phyloP scores from a whole-genome alignment of 2,113 vertebrate species.

The Chloroceryle aenea region DNA sequence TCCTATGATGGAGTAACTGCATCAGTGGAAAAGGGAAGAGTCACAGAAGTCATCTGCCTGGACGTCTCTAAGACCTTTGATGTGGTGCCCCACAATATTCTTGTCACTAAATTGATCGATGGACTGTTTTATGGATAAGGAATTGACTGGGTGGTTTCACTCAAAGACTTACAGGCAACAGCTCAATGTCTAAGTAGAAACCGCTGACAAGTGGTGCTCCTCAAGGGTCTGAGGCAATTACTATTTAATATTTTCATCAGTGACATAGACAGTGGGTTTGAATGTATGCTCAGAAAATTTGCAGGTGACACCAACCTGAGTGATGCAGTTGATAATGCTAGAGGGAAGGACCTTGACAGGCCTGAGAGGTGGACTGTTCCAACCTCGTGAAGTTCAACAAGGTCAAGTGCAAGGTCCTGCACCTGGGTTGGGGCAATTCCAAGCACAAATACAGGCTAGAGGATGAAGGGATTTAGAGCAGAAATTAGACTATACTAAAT shows the following conservation, averaged over 20 bases:
- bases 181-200: background rate
- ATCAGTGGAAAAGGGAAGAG: background rate
- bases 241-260: background rate
- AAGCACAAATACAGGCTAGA: too few species aligned
- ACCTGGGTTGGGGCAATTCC: too few species aligned
- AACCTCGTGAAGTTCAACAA: background rate
- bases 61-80: background rate
- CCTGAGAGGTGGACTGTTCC: background rate
- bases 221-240: background rate
- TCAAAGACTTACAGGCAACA: background rate
- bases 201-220: background rate
- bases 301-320: background rate
- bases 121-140: background rate
- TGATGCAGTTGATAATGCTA: background rate
- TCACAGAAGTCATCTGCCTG: background rate
- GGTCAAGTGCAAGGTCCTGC: too few species aligned
- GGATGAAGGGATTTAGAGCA: too few species aligned
- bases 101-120: background rate
- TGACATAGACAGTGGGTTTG: background rate
- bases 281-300: background rate
- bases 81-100: too few species aligned
- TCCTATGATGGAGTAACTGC: background rate
- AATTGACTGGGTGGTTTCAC: rapidly evolving
- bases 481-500: too few species aligned
- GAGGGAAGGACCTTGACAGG: background rate